These are phyloP conservation scores for Micromesistius poutassou DNA, from an alignment of 2,797 vertebrate genomes.

Conservation along the genomic window DNA sequence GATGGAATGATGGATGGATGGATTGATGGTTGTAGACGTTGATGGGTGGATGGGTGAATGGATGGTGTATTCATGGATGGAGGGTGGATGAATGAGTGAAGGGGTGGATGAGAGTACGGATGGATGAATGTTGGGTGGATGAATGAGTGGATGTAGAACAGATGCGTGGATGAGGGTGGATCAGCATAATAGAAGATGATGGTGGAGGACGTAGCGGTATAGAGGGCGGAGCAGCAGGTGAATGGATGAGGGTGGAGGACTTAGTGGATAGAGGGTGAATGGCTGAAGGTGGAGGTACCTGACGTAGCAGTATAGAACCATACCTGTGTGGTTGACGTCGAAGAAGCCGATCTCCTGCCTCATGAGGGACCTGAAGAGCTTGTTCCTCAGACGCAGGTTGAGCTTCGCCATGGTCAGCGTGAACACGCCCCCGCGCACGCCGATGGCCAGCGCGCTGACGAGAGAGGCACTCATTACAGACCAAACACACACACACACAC, in stretches of 20 bases:
- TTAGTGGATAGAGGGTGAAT: too few relatives aligned
- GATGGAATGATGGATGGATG: neutral
- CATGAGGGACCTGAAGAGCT: conserved; percentile 88
- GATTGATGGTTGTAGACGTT: neutral
- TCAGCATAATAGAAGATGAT: too few relatives aligned
- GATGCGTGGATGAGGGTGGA: too few relatives aligned
- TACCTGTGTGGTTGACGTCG: conserved; percentile 93
- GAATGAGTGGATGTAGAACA: too few relatives aligned
- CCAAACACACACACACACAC: neutral
- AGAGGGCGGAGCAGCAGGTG: too few relatives aligned
- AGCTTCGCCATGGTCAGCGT: conserved; percentile 86
- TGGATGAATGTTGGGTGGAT: too few relatives aligned
- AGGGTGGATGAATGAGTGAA: neutral
- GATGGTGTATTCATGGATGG: neutral
- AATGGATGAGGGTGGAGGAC: too few relatives aligned
- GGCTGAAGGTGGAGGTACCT: too few relatives aligned
- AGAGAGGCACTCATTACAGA: neutral
- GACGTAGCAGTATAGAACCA: neutral
- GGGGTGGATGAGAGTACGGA: too few relatives aligned
- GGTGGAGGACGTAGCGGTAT: too few relatives aligned
- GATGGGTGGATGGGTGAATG: neutral
- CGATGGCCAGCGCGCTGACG: conserved; percentile 85
- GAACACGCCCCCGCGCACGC: conserved; percentile 90
- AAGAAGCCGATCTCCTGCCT: conserved; percentile 94
- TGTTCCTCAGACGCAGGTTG: conserved; percentile 88